Conservation (phyloP, 1,140 invertebrate genomes). For the Galleria mellonella region DNA sequence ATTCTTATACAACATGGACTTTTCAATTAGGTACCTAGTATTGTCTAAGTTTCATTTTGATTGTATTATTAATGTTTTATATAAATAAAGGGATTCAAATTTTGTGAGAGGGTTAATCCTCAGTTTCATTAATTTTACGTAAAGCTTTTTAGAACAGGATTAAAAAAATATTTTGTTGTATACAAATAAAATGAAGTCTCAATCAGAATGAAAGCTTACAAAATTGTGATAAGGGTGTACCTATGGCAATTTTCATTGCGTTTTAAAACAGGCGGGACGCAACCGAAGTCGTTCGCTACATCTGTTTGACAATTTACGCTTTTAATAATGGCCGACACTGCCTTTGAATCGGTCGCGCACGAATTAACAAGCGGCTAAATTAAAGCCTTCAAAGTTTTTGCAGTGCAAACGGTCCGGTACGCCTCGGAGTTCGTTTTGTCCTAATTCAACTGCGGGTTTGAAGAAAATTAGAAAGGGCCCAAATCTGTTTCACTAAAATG, state of each 20-base stretch:
- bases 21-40: too few relatives aligned
- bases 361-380: conserved; percentile 65
- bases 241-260: conserved; percentile 39
- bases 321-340: conserved; percentile 63
- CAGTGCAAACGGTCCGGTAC: conserved; percentile 35
- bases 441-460: conserved; percentile 29
- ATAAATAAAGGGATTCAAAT: too few relatives aligned
- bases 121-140: too few relatives aligned
- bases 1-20: too few relatives aligned
- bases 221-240: conserved; percentile 6
- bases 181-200: too few relatives aligned
- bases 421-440: conserved; percentile 20
- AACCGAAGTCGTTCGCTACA: conserved; percentile 55
- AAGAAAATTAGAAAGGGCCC: conserved; percentile 33
- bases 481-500: conserved; percentile 7
- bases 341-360: conserved; percentile 63
- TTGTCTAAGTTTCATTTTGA: too few relatives aligned
- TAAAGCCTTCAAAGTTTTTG: conserved; percentile 66
- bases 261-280: conserved; percentile 51
- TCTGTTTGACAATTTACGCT: conserved; percentile 70
- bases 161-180: too few relatives aligned
- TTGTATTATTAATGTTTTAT: too few relatives aligned
- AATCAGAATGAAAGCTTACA: conserved; percentile 1
- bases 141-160: too few relatives aligned
- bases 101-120: too few relatives aligned